Base-by-base conservation (phyloP, 2,888 invertebrate species). In the Anthophora plumipes region DNA sequence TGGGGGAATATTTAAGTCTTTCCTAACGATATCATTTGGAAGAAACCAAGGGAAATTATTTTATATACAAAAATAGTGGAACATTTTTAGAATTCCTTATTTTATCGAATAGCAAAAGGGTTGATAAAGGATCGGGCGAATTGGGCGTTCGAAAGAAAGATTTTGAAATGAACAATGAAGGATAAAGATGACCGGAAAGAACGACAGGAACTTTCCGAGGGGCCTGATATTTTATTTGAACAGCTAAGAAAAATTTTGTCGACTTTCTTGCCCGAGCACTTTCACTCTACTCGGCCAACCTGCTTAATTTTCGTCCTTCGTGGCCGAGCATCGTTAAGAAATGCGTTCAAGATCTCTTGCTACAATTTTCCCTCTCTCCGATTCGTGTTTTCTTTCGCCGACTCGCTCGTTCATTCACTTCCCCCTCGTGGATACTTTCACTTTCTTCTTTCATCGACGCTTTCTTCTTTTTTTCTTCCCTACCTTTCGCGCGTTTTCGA, bases 221-320 rank as follows among this genome's bases (percentile, higher is more conserved):
- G 31, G 4, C 31, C 31, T 31, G 4, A 31, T n/a, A n/a, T n/a
- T 80, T 81, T 81, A 59, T 25, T 64, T 68, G 64, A 72, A 55
- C 72, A 70, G 77, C 68, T 46, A 66, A 60, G 59, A 86, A 83
- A 88, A 85, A 77, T 81, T 76, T 64, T 57, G 59, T 66, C 59
- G 64, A 82, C 86, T 87, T 87, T 87, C 87, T 84, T 86, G 61
- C 39, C 57, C 31, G 31, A 31, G 46, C 86, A 75, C 85, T 85
- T 85, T 85, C 85, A 85, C 85, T 80, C 79, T 64, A 64, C 61
- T 46, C 31, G 31, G 31, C 31, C 31, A 46, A 41, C 69, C 50
- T n/a, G 43, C 31, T 55, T 64, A 71, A 88, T 85, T 85, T 87
- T 87, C 81, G 85, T 81, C 75, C 79, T 66, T 54, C 67, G 77